These are phyloP conservation scores for Hymenopus coronatus DNA, from an alignment of 2,888 invertebrate genomes.

Conservation along the genomic window DNA sequence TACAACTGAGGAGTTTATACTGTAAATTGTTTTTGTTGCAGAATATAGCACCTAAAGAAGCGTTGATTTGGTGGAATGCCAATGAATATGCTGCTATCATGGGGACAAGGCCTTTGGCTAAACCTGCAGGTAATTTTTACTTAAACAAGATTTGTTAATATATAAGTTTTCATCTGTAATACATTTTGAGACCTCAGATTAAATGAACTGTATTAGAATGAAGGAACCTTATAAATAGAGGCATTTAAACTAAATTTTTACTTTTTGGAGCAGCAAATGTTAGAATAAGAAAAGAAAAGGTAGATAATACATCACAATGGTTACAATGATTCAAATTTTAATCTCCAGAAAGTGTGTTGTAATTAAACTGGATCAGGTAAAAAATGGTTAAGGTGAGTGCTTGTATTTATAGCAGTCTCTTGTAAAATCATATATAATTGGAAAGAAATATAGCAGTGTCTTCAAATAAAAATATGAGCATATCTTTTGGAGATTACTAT, in stretches of 20 bases:
- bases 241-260: neutral
- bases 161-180: neutral
- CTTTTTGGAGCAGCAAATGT: too few relatives aligned
- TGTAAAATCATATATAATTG: too few relatives aligned
- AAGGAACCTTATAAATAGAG: neutral
- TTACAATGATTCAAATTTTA: too few relatives aligned
- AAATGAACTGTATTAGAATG: neutral
- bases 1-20: conserved; percentile 1
- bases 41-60: conserved; percentile 32
- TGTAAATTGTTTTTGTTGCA: conserved; percentile 13
- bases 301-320: too few relatives aligned
- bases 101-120: conserved; percentile 38
- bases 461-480: too few relatives aligned
- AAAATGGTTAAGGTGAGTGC: too few relatives aligned
- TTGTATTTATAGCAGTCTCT: too few relatives aligned
- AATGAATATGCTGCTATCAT: conserved; percentile 41
- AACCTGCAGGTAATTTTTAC: conserved; percentile 33
- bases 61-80: conserved; percentile 33
- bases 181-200: neutral
- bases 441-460: too few relatives aligned
- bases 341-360: too few relatives aligned
- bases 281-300: too few relatives aligned
- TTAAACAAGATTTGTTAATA: neutral
- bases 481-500: too few relatives aligned
- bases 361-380: too few relatives aligned